phyloP scores from a whole-genome alignment of 2,113 vertebrate species.

The Aldabrachelys gigantea region DNA sequence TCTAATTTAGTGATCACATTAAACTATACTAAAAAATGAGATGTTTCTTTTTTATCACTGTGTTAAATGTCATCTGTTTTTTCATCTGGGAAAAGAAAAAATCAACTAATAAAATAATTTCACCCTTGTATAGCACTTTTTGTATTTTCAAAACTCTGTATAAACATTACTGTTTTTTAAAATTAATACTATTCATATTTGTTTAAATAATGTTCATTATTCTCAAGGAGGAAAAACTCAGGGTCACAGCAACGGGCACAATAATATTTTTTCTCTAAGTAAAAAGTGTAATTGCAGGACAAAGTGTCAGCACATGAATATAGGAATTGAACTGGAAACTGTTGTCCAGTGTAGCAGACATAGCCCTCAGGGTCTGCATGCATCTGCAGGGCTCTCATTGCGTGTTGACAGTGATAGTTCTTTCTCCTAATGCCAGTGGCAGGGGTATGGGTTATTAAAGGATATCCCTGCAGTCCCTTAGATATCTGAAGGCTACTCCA shows the following conservation, averaged over 20 bases:
- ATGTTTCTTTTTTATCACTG: neutral
- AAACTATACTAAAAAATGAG: neutral
- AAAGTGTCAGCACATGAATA: neutral
- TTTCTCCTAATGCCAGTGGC: neutral
- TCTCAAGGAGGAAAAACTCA: neutral
- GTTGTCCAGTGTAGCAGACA: fast-evolving
- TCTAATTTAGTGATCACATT: neutral
- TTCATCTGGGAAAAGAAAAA: neutral
- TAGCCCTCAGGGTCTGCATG: fast-evolving
- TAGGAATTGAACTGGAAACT: neutral
- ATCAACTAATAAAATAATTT: neutral
- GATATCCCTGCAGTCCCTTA: neutral
- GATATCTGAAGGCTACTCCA: neutral
- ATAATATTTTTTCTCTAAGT: neutral
- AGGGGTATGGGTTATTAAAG: neutral
- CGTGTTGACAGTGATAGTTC: neutral
- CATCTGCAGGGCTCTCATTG: fast-evolving
- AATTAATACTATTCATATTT: neutral
- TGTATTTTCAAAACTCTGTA: neutral
- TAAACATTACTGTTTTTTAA: neutral
- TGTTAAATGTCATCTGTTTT: neutral
- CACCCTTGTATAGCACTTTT: neutral
- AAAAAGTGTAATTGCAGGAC: neutral
- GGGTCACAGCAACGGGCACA: constrained; percentile 26
- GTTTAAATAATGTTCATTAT: neutral